Base-by-base conservation (phyloP, 2,888 invertebrate species). In the Pediacus dermestoides region DNA sequence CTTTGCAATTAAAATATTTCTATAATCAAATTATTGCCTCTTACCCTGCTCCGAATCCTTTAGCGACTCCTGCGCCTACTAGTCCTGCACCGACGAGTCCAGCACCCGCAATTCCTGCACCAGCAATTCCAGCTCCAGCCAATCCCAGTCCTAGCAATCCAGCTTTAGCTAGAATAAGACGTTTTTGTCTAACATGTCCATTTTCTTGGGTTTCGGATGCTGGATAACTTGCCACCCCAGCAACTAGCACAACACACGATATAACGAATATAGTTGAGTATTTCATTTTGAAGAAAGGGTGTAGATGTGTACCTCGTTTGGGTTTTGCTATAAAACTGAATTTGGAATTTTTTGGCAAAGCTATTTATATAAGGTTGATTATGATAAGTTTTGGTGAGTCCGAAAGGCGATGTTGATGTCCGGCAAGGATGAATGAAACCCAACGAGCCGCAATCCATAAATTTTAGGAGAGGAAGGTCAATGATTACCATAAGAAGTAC, bases 11-110 rank as follows among this genome's bases (percentile, higher is more conserved):
- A n/a, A n/a, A n/a, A n/a, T n/a, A n/a, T n/a, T n/a, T n/a, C n/a
- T n/a, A n/a, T n/a, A n/a, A n/a, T n/a, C n/a, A n/a, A n/a, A n/a
- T n/a, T n/a, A n/a, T n/a, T n/a, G 21, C 21, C 21, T 21, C 26
- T 11, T 6, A 26, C 4, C 4, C 4, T n/a, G 9, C 8, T 23
- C 23, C 23, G 10, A 3, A 23, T n/a, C n/a, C n/a, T n/a, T n/a
- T 7, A 31, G 4, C 6, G n/a, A 15, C 31, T 16, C 16, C 15
- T 31, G 3, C 3, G 16, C 9, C 4, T 15, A n/a, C 16, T 15
- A 7, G 7, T 11, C 33, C 33, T 7, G 30, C 16, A 21, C 23
- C 33, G 7, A 33, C 13, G 10, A 33, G 22, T 33, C 16, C 21
- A 22, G 16, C n/a, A 9, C 16, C 16, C 6, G 28, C 12, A 4